phyloP scores from a whole-genome alignment of 2,888 invertebrate species.

The Zaprionus lineosus region DNA sequence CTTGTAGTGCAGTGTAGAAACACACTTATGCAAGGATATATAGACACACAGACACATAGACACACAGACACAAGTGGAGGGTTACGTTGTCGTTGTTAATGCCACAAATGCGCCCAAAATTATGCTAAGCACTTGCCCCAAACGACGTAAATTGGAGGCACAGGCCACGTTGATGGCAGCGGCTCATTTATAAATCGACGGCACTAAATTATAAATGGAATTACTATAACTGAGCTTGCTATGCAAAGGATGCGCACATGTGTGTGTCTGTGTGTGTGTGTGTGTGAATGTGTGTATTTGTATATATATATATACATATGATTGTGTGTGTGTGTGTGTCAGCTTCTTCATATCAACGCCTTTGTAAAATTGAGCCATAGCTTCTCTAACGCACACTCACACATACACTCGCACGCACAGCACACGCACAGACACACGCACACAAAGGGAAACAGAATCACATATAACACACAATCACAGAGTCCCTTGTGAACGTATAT shows the following conservation, averaged over 20 bases:
- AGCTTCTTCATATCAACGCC: constrained; percentile 46
- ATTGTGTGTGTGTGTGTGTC: constrained; percentile 1
- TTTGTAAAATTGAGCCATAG: constrained; percentile 39
- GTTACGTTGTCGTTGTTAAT: constrained; percentile 37
- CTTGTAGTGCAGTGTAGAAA: too few species aligned
- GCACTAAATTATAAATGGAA: constrained; percentile 71
- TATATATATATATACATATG: constrained; percentile 1
- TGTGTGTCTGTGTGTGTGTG: neutral
- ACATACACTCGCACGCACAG: too few species aligned
- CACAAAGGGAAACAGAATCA: neutral
- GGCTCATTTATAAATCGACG: constrained; percentile 73
- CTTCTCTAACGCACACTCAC: constrained; percentile 9
- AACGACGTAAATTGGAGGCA: constrained; percentile 8
- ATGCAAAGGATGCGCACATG: constrained; percentile 31
- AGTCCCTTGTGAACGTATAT: constrained; percentile 15
- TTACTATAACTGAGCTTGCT: constrained; percentile 49
- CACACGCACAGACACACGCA: too few species aligned
- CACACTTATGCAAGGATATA: too few species aligned
- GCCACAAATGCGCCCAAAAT: constrained; percentile 68
- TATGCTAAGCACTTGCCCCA: constrained; percentile 58
- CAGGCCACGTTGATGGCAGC: constrained; percentile 43
- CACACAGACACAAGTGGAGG: neutral
- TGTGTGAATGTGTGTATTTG: neutral
- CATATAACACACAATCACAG: neutral
- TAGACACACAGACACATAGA: neutral